Conservation (phyloP, 2,888 invertebrate species). For the Microctonus hyperodae region DNA sequence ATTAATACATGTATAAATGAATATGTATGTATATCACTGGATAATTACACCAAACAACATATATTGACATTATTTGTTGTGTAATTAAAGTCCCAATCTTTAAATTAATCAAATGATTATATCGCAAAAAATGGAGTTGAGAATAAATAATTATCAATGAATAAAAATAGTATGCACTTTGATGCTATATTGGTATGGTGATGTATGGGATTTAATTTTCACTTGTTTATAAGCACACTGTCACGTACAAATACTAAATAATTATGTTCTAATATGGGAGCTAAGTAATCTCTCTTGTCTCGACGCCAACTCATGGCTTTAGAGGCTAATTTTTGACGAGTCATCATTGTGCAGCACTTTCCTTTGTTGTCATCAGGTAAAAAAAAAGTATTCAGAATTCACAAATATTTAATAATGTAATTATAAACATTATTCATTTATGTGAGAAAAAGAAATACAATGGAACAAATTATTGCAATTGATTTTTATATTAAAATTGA, state of each 20-base stretch:
- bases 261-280: background rate
- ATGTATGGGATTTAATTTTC: too few relatives aligned
- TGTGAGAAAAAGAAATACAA: background rate
- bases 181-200: too few relatives aligned
- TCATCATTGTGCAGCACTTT: constrained; percentile 50
- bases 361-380: constrained; percentile 12
- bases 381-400: background rate
- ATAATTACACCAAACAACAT: too few relatives aligned
- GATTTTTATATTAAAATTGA: background rate
- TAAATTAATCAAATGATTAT: too few relatives aligned
- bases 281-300: constrained; percentile 22
- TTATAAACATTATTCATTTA: background rate
- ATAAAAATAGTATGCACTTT: too few relatives aligned
- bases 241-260: background rate
- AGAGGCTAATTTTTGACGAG: constrained; percentile 34
- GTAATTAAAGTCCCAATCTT: too few relatives aligned
- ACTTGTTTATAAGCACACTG: too few relatives aligned
- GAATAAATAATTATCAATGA: too few relatives aligned
- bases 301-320: background rate
- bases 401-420: background rate
- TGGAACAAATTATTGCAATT: background rate
- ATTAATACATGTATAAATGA: too few relatives aligned
- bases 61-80: too few relatives aligned
- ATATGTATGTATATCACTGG: too few relatives aligned
- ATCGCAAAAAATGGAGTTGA: too few relatives aligned